Evolutionary conservation across 2,888 invertebrate species (phyloP), one percentile per base, ranked within the genome.

Genomic region (Bimastos eiseni): DNA sequence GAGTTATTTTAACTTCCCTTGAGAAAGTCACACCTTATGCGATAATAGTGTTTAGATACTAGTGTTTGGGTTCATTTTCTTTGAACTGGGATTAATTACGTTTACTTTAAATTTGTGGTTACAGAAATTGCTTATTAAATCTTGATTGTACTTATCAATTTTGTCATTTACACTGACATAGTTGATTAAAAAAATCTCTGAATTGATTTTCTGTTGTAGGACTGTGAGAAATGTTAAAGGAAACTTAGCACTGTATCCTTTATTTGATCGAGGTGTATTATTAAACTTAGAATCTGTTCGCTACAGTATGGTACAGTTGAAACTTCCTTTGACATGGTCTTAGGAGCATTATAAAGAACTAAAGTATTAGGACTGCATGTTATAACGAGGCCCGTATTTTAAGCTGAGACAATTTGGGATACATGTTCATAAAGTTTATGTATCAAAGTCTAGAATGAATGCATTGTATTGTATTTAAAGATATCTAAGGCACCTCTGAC

Each of bases 221-320:
- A 93, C 93, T 89, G 93, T 93, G n/a, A 93, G 93, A 91, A 93
- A 93, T 89, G 93, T 94, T 19, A 92, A 93, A 91, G 94, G 93
- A 91, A 93, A 94, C 90, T 92, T 94, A 38, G 92, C 93, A 17
- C 92, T 94, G 94, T 94, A 94, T 93, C 93, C 93, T 93, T 93
- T 91, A 24, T 49, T 3, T 5, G n/a, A 70, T 17, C 11, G 30
- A 70, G 2, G 8, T 70, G 30, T 70, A n/a, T 8, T n/a, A 70
- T n/a, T 70, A 13, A 70, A 70, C n/a, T 30, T n/a, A n/a, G n/a
- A 70, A 70, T 11, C 70, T 70, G 70, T n/a, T 70, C 70, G n/a
- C n/a, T 70, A 6, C 17, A 19, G 2, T 44, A 17, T 19, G 38
- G 38, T 38, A 38, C 38, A 38, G 38, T 13, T 8, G 38, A 38